Base-by-base conservation (phyloP, 2,888 invertebrate genomes). In the Coenonympha arcania region DNA sequence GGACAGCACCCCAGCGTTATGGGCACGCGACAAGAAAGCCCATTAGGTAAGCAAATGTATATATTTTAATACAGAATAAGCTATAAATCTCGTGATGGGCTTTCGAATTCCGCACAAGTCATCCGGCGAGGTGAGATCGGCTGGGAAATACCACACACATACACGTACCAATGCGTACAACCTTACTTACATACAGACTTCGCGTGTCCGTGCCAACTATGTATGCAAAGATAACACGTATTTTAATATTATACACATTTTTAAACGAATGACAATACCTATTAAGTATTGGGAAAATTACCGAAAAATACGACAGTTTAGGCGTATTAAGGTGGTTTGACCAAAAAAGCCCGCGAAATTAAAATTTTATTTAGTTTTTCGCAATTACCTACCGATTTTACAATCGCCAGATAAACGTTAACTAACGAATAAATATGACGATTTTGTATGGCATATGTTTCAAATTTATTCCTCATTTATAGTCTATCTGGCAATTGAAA, bases 41-140 rank as follows among this genome's bases (percentile, higher is more conserved):
- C 80, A 83, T 83, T 83, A 80, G 71, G 73, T 75, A 84, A 78
- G 79, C 79, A 81, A 82, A 81, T 81, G 80, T 82, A 80, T 83
- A 80, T 83, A 83, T 83, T 81, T 84, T 79, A 83, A 84, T 81
- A 78, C 76, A 81, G 80, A 84, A 83, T 82, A 80, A 79, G 80
- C 84, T 76, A 86, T 85, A 84, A 85, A 86, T 86, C 84, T 83
- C 76, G 73, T 73, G 75, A 79, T 83, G 85, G 81, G 85, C 85
- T 86, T 86, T 85, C 85, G 79, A 86, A 86, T 85, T 84, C 85
- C 85, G 76, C 81, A 75, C 83, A 81, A 83, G 82, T 79, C 79
- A 82, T 72, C 79, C 76, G 75, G 69, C 81, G 77, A 81, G 83
- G 81, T 82, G 83, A 84, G 83, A 81, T 81, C 83, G 82, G 61